phyloP scores from a whole-genome alignment of 2,888 invertebrate genomes.

The Sipunculus nudus region DNA sequence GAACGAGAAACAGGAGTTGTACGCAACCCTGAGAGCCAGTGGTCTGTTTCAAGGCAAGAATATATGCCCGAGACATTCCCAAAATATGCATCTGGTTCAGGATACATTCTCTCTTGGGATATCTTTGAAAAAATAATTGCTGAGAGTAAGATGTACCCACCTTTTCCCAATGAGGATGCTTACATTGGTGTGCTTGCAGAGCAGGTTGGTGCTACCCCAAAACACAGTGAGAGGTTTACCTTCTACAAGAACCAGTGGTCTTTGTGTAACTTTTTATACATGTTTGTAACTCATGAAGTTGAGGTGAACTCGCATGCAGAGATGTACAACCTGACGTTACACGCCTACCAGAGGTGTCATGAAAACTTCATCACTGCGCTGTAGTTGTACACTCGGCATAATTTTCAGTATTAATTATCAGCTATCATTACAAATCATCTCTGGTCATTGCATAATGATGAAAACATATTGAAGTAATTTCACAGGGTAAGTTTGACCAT shows the following conservation, averaged over 20 bases:
- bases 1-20: slow-evolving; percentile 48
- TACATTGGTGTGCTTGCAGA: slow-evolving; percentile 59
- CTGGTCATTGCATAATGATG: too few species aligned
- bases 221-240: slow-evolving; percentile 55
- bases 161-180: slow-evolving; percentile 64
- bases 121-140: slow-evolving; percentile 47
- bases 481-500: too few species aligned
- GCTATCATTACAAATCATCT: too few species aligned
- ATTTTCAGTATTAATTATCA: too few species aligned
- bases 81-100: slow-evolving; percentile 61
- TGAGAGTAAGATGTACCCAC: slow-evolving; percentile 43
- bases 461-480: too few species aligned
- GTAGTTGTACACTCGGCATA: too few species aligned
- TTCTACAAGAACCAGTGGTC: slow-evolving; percentile 50
- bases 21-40: slow-evolving; percentile 51
- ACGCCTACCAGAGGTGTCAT: too few species aligned
- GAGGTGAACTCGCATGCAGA: slow-evolving; percentile 44
- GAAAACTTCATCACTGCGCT: too few species aligned
- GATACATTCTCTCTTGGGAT: slow-evolving; percentile 59
- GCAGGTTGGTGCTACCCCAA: slow-evolving; percentile 47
- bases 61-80: slow-evolving; percentile 53
- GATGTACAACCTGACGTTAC: slow-evolving; percentile 44
- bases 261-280: slow-evolving; percentile 59
- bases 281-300: slow-evolving; percentile 60
- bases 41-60: slow-evolving; percentile 53